A percentile compares a stretch with the other conserved stretches of the same genome.
Conservation (phyloP, 2,113 vertebrate genomes). For the Cyprinodon tularosa region DNA sequence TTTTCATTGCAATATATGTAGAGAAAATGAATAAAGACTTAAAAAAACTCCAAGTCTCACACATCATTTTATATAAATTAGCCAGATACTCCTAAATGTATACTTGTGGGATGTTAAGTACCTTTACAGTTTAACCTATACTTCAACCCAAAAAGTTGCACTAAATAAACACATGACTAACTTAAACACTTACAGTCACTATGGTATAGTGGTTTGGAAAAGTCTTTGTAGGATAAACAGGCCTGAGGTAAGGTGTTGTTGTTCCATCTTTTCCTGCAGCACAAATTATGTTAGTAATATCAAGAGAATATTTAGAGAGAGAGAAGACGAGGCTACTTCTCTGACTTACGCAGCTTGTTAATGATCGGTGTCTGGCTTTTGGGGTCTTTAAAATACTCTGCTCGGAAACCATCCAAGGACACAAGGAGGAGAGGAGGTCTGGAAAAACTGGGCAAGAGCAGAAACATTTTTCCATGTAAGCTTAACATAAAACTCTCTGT, state of each 20-base stretch:
- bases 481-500: not conserved
- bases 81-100: not conserved
- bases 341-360: slow-evolving; percentile 88
- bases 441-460: slow-evolving; percentile 80
- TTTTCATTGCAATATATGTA: too few relatives aligned
- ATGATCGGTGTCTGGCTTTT: slow-evolving; percentile 82
- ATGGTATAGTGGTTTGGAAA: slow-evolving; percentile 98
- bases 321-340: not conserved
- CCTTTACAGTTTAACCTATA: not conserved
- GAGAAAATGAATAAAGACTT: too few relatives aligned
- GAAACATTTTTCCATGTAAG: not conserved
- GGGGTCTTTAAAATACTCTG: slow-evolving; percentile 87
- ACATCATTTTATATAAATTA: not conserved
- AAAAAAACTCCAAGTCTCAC: too few relatives aligned
- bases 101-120: too few relatives aligned
- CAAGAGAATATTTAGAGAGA: not conserved
- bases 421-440: slow-evolving; percentile 90
- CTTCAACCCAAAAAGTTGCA: not conserved
- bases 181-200: slow-evolving; percentile 87
- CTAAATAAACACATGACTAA: slow-evolving; percentile 14
- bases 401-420: slow-evolving; percentile 94
- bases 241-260: slow-evolving; percentile 84
- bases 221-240: slow-evolving; percentile 96
- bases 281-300: slow-evolving; percentile 39
- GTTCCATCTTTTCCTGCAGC: slow-evolving; percentile 88